Evolutionary conservation across 2,888 invertebrate species (phyloP).

Genomic region (Ernsta delagoae): DNA sequence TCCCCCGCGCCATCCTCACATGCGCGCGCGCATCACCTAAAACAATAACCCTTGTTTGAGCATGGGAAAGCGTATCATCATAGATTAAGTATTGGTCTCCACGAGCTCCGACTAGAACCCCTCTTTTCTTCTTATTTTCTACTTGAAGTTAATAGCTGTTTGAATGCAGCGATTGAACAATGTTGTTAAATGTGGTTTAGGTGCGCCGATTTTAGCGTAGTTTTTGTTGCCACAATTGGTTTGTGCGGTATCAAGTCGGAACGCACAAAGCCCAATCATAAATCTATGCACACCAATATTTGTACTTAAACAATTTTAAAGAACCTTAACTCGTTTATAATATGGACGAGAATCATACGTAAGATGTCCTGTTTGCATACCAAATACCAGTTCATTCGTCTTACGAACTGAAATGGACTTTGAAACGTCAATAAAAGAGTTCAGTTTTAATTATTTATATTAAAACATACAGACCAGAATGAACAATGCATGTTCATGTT

Average conservation of each 20-base stretch:
- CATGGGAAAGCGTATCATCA: slow-evolving; percentile 56
- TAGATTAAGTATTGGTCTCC: no score
- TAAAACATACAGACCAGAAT: slow-evolving; percentile 4
- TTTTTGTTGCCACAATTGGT: no score
- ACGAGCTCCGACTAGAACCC: no score
- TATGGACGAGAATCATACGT: slow-evolving; percentile 13
- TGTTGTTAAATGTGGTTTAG: no score
- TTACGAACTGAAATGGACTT: slow-evolving; percentile 19
- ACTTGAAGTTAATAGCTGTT: no score
- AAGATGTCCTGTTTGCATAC: not conserved
- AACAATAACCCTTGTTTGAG: slow-evolving; percentile 75
- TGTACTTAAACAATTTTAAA: slow-evolving; percentile 45
- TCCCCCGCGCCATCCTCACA: slow-evolving; percentile 77
- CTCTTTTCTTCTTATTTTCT: no score
- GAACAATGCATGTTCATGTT: slow-evolving; percentile 21
- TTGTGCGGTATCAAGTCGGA: no score
- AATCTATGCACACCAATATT: slow-evolving; percentile 56
- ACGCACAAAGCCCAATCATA: no score
- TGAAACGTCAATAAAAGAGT: slow-evolving; percentile 8
- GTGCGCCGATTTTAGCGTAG: no score
- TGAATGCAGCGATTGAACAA: no score
- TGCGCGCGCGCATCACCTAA: slow-evolving; percentile 80
- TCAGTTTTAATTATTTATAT: not conserved
- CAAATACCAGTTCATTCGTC: not conserved
- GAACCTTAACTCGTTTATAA: slow-evolving; percentile 13